Evolutionary conservation across 2,888 invertebrate species (phyloP), one percentile per base, ranked within the genome.

Genomic region (Agrilus mali): DNA sequence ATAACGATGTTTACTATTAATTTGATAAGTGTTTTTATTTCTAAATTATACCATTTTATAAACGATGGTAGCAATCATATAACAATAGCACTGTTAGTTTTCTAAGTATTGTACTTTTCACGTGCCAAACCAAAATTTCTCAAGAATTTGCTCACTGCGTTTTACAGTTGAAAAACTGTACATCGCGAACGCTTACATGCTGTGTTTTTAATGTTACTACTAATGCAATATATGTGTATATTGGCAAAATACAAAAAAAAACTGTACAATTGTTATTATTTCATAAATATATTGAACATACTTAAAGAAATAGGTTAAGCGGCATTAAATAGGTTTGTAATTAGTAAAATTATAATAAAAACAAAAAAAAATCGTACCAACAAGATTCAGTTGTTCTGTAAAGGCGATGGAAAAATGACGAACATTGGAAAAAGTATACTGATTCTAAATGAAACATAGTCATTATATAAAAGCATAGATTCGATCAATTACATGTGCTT

Each of bases 201-300:
- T 67, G 67, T 67, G 67, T 66, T 65, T 62, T 61, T 60, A 61
- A 62, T 54, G 48, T 49, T 53, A 52, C 49, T 48, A 52, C 49
- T 53, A 61, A 65, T 64, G 66, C 66, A 66, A 67, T 67, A 54
- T 60, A 57, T 65, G 60, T 65, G 62, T 65, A 63, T 65, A 65
- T 65, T 59, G 63, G 64, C 64, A 65, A 56, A 57, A 48, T 46
- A 36, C 35, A 27, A 48, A 52, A 50, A 55, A 59, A 62, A 57
- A 44, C 48, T 66, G 67, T 67, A 67, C 66, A 67, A 66, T 65
- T 67, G 66, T 67, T 67, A 66, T 66, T 58, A 65, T 66, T 67
- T 67, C 64, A 67, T 65, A 66, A 27, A 64, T 62, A 64, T 67
- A 66, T 66, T 27, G 10, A 61, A 56, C 53, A 53, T 56, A 52